Percentiles rank a stretch among this genome's conserved stretches.
Conservation (phyloP, 2,113 vertebrate species). For the Psophia crepitans region DNA sequence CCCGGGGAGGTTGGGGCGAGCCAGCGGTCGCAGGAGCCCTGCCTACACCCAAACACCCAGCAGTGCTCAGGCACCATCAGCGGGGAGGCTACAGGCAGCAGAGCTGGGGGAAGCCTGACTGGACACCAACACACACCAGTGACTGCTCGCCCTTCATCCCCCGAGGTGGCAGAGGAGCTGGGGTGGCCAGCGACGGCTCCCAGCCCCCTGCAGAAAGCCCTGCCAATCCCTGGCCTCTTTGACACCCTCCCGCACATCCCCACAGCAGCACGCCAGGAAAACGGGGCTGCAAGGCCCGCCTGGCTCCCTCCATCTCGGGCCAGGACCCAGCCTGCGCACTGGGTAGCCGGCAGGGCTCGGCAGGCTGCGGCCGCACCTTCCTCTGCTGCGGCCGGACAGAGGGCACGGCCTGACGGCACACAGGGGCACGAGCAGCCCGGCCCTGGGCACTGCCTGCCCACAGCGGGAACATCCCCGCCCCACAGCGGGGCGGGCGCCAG, state of each 20-base stretch:
- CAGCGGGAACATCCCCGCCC: background rate
- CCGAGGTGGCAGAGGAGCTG: background rate
- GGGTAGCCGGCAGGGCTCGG: background rate
- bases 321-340: background rate
- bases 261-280: fast-evolving
- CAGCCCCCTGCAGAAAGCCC: background rate
- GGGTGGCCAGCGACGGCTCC: too few relatives aligned
- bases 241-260: background rate
- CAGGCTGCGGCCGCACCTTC: background rate
- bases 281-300: background rate
- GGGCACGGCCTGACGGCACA: fast-evolving
- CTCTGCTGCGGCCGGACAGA: background rate
- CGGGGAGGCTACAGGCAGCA: background rate
- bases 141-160: background rate
- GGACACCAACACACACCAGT: background rate
- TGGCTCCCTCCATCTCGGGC: background rate
- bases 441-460: background rate
- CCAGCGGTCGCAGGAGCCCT: background rate
- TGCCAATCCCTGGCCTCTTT: background rate
- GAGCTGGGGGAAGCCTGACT: background rate
- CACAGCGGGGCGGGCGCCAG: fast-evolving
- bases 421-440: fast-evolving
- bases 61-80: background rate
- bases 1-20: background rate
- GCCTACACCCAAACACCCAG: background rate